phyloP scores from a whole-genome alignment of 2,888 invertebrate species.

The Phragmatobia fuliginosa region DNA sequence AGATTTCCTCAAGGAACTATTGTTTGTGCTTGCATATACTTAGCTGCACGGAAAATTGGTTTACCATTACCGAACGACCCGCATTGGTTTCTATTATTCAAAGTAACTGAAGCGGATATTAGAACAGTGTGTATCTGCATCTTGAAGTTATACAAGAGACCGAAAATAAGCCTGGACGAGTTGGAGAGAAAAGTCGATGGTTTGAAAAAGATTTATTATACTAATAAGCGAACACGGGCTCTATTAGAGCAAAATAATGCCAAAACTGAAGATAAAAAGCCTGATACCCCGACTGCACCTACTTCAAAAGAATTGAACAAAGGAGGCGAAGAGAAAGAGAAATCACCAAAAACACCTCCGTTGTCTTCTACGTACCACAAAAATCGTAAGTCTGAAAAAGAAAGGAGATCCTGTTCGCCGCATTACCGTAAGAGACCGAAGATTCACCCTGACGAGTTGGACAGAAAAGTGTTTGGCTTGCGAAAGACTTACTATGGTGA shows the following conservation, averaged over 20 bases:
- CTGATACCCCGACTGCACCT: no score
- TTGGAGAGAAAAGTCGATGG: constrained; percentile 77
- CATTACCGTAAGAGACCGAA: constrained; percentile 81
- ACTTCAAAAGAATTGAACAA: constrained; percentile 77
- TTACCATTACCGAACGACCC: constrained; percentile 95
- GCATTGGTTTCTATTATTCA: constrained; percentile 96
- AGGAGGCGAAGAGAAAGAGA: constrained; percentile 77
- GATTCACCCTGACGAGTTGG: no score
- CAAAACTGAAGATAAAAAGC: constrained; percentile 74
- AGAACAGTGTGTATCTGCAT: constrained; percentile 94
- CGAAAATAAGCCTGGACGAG: constrained; percentile 89
- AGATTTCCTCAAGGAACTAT: constrained; percentile 98
- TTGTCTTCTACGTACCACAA: constrained; percentile 81
- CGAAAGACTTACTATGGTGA: no score
- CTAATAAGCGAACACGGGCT: constrained; percentile 78
- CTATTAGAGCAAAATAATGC: constrained; percentile 74
- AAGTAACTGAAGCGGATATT: constrained; percentile 93
- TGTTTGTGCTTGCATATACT: constrained; percentile 99
- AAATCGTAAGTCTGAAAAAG: constrained; percentile 79
- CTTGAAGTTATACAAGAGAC: constrained; percentile 93
- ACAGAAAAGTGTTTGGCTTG: no score
- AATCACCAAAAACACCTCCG: constrained; percentile 84
- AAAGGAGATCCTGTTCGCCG: constrained; percentile 79
- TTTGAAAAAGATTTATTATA: constrained; percentile 77
- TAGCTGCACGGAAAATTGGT: constrained; percentile 95